Evolutionary conservation across 2,797 vertebrate species (phyloP).

Genomic region (Catharus ustulatus): DNA sequence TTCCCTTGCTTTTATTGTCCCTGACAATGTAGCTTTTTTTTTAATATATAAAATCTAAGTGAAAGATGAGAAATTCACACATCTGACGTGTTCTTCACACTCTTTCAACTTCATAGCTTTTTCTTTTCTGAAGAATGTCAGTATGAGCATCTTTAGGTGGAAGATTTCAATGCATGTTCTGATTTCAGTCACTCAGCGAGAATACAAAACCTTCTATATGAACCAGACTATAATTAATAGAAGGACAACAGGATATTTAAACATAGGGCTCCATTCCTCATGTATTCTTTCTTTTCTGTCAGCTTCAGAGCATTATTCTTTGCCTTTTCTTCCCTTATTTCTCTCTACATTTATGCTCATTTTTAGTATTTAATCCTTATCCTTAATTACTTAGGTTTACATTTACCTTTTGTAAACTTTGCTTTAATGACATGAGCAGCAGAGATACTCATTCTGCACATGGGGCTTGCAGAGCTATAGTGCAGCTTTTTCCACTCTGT

Average conservation of each 20-base stretch:
- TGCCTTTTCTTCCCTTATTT: neutral
- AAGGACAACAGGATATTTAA: neutral
- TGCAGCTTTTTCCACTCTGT: neutral
- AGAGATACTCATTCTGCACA: neutral
- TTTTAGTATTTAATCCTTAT: neutral
- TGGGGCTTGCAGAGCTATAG: neutral
- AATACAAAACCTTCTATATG: neutral
- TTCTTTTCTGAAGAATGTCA: slow-evolving; percentile 1
- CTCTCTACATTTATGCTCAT: neutral
- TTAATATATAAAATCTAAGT: neutral
- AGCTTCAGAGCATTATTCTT: neutral
- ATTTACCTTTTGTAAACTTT: neutral
- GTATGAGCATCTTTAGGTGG: neutral
- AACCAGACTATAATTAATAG: neutral
- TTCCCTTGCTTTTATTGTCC: neutral
- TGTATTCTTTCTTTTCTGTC: neutral
- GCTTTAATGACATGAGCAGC: neutral
- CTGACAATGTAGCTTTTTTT: neutral
- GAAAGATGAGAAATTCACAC: slow-evolving; percentile 43
- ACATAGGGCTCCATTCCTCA: neutral
- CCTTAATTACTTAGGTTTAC: neutral
- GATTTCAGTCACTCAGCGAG: neutral
- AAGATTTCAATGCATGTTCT: neutral
- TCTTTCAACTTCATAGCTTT: slow-evolving; percentile 8
- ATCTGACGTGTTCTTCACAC: neutral